Conservation (phyloP, 2,888 invertebrate species). For the Megalurothrips usitatus region DNA sequence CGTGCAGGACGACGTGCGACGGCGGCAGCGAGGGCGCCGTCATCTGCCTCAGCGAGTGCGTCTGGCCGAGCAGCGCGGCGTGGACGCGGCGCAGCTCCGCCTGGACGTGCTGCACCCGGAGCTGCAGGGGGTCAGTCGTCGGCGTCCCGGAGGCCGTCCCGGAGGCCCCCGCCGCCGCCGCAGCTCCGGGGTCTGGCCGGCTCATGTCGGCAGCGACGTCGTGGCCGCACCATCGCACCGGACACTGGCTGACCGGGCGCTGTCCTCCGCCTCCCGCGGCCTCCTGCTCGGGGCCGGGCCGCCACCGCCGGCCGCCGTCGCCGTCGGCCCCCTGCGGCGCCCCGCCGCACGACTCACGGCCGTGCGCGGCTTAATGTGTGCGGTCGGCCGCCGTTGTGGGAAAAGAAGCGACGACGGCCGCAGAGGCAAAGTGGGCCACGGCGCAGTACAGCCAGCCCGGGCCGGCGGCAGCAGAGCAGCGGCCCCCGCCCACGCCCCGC, state of each 20-base stretch:
- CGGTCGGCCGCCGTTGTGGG: too few species aligned
- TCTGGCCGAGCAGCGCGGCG: slow-evolving; percentile 37
- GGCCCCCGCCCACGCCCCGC: neutral
- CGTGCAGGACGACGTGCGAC: neutral
- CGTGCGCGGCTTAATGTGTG: too few species aligned
- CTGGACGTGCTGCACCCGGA: slow-evolving; percentile 33
- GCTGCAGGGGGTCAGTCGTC: neutral
- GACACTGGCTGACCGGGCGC: neutral
- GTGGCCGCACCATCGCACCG: too few species aligned
- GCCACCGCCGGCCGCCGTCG: neutral
- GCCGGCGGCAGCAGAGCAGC: neutral
- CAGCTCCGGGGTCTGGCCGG: neutral
- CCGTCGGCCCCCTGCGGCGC: neutral
- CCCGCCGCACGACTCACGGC: neutral
- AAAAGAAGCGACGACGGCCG: too few species aligned
- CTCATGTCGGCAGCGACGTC: neutral
- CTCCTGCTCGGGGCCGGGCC: neutral
- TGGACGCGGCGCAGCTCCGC: slow-evolving; percentile 37
- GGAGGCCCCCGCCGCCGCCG: neutral
- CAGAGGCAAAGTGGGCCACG: too few species aligned
- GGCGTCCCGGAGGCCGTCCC: neutral
- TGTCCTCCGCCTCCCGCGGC: neutral
- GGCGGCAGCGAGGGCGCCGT: neutral
- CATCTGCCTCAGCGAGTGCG: slow-evolving; percentile 35
- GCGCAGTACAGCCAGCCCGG: neutral